A percentile compares a stretch with the other conserved stretches of the same genome.
phyloP scores from a whole-genome alignment of 2,888 invertebrate species.

The Zootermopsis nevadensis region DNA sequence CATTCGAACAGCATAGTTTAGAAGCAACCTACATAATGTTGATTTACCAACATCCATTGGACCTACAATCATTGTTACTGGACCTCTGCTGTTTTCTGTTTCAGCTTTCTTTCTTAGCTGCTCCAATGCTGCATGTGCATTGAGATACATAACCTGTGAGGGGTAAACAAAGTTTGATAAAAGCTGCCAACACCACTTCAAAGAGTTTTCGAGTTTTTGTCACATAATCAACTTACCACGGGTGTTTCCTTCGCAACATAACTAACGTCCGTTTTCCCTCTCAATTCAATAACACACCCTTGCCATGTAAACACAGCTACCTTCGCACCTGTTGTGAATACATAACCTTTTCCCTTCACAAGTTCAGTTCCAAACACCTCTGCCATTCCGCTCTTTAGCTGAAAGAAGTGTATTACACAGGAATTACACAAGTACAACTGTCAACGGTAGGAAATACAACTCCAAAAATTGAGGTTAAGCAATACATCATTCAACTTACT shows the following conservation, averaged over 20 bases:
- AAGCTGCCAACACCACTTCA: no score
- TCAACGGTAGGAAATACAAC: neutral
- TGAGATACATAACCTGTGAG: constrained; percentile 84
- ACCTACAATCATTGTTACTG: constrained; percentile 90
- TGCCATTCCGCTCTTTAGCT: constrained; percentile 90
- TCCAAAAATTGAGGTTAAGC: no score
- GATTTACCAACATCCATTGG: constrained; percentile 98
- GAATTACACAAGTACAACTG: neutral
- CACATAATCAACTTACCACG: constrained; percentile 71
- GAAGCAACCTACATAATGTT: constrained; percentile 85
- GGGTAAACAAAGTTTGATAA: constrained; percentile 19
- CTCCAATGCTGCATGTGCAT: constrained; percentile 95
- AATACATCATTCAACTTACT: constrained; percentile 62
- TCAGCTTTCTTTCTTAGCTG: constrained; percentile 87
- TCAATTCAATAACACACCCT: constrained; percentile 87
- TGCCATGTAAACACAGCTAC: constrained; percentile 97
- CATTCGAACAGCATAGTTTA: constrained; percentile 96
- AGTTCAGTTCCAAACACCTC: constrained; percentile 98
- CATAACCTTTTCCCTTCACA: constrained; percentile 91
- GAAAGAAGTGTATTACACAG: constrained; percentile 55
- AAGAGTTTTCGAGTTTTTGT: no score
- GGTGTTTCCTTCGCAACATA: constrained; percentile 97
- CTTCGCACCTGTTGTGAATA: constrained; percentile 90
- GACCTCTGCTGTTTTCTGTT: constrained; percentile 78
- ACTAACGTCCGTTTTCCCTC: constrained; percentile 91